Evolutionary conservation across 2,888 invertebrate genomes (phyloP), one percentile per base, ranked within the genome.

Genomic region (Rotaria sp.): DNA sequence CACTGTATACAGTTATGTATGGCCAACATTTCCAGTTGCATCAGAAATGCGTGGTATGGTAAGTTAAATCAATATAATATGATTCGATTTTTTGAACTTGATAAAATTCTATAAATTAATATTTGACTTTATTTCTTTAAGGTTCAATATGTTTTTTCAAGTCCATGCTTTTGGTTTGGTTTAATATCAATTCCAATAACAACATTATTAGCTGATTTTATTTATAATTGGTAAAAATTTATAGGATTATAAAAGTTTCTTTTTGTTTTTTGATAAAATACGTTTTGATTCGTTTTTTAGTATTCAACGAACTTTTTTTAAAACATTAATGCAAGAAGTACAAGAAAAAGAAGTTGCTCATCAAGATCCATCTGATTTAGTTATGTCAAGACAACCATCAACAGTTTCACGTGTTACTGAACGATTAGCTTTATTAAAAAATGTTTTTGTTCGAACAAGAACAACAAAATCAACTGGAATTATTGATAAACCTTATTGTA

Each of bases 21-120:
- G 92, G 91, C 92, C 92, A 35, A 88, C 89, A 52, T 88, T 96
- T 85, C 93, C 94, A 87, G 21, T 87, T 88, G 98, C 96, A 87
- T 94, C 96, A 84, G 96, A 97, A 89, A 97, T 99, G 94, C 93
- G 94, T 59, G 97, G 97, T 88, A 96, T 97, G 94, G 96, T 85
- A 86, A 92, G 92, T 88, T 45, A 45, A n/a, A 80, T n/a, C 0
- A 45, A 18, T 67, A 67, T 2, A 30, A 30, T 30, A 35, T 4
- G 30, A 67, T 30, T 30, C 30, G 3, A 4, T 67, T 50, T 50
- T 15, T 18, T 15, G 18, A 50, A 18, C n/a, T 50, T 15, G 50
- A 50, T 50, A 50, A 18, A 50, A 50, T 50, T 50, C 18, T 18
- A 50, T 50, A 50, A 15, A 50, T 50, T 18, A 3, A 50, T 50